Conservation (phyloP, 2,113 vertebrate genomes). For the Brienomyrus brachyistius region DNA sequence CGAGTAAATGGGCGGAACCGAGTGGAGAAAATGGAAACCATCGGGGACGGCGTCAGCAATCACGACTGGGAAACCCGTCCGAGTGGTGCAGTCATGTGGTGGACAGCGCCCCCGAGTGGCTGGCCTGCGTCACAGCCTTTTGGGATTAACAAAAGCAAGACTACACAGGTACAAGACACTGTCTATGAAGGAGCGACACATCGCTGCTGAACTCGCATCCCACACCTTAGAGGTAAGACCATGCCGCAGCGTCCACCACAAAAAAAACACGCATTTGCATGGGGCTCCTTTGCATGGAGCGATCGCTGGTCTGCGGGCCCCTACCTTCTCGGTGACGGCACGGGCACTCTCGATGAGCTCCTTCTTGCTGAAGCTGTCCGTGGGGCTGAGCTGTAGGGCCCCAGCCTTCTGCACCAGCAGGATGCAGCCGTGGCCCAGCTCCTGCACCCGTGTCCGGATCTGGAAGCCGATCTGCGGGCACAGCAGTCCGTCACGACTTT, state of each 20-base stretch:
- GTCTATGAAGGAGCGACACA: not conserved
- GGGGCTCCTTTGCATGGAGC: too few relatives aligned
- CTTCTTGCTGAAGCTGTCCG: constrained; percentile 89
- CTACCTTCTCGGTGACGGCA: constrained; percentile 90
- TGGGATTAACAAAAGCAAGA: not conserved
- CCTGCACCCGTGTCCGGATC: constrained; percentile 86
- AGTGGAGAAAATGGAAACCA: constrained; percentile 17
- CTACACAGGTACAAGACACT: not conserved
- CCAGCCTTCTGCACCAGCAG: constrained; percentile 96
- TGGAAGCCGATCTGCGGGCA: constrained; percentile 84
- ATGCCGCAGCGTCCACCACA: not conserved
- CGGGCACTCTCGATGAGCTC: constrained; percentile 94
- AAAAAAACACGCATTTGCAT: not conserved
- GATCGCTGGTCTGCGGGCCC: not conserved
- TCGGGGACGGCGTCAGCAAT: not conserved
- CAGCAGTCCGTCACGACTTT: not conserved
- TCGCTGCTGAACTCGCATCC: not conserved
- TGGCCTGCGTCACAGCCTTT: not conserved
- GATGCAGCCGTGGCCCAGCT: constrained; percentile 93
- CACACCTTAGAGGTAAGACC: not conserved
- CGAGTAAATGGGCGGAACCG: constrained; percentile 2
- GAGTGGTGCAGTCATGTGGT: not conserved
- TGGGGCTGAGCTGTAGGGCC: constrained; percentile 90
- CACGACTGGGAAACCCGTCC: not conserved
- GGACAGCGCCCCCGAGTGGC: not conserved